Base-by-base conservation (phyloP, 2,113 vertebrate genomes). In the Melanostigma gelatinosum region DNA sequence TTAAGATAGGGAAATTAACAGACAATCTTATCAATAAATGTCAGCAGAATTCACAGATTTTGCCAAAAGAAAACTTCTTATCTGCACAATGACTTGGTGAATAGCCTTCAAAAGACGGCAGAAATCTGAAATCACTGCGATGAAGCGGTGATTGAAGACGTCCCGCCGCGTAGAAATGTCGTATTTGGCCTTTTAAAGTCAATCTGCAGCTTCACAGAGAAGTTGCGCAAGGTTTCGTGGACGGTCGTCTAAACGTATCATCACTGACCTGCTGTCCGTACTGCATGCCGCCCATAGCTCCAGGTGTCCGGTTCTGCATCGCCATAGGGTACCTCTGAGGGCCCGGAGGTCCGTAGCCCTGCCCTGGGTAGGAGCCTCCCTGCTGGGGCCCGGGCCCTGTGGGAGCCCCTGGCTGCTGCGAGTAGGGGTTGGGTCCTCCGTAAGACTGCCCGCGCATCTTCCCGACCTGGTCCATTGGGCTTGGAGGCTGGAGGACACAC, bases 391-490 rank as follows among this genome's bases (percentile, higher is more conserved):
- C 95, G 0, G 93, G 93, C 93, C 94, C 93, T 94, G 97, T 89
- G 94, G 97, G 95, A 95, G 97, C 85, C 86, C 95, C 96, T 96
- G 96, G 71, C 95, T 96, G 82, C 96, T 96, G 81, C 65, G 97
- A 93, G 91, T 98, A 99, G 0, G 97, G 96, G 95, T 95, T 97
- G 80, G 91, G 94, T 67, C 95, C 95, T 83, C 95, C 96, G 44
- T 98, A 99, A 2, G 96, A 96, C 93, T 99, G 98, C 75, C 96
- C 95, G 65, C 98, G 95, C 95, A 98, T 98, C 95, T 99, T 99
- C 87, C 97, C 98, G 92, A 98, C 97, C 95, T 97, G 98, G 92
- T 99, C 98, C 97, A 99, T 98, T 1, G 97, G 96, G 92, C 95
- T 97, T 8, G 97, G 94, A 72, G 98, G 96, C 97, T 99, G 92